These are phyloP conservation scores for Thamnophis sirtalis DNA, from an alignment of 2,113 vertebrate genomes.

Conservation along the genomic window DNA sequence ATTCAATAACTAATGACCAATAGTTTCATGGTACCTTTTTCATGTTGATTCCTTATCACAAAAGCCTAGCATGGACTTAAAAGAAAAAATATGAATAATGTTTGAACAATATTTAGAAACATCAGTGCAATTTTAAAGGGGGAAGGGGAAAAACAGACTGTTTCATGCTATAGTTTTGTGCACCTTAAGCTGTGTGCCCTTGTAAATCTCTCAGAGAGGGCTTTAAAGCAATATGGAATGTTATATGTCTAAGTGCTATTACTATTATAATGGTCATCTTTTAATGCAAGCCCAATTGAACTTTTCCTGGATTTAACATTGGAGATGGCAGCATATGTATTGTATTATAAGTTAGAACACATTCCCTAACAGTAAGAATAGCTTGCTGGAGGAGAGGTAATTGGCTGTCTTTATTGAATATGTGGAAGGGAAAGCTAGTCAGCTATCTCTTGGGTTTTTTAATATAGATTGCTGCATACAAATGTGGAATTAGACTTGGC, in stretches of 20 bases:
- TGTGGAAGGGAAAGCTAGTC: neutral
- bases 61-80: neutral
- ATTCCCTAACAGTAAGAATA: neutral
- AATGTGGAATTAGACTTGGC: neutral
- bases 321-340: neutral
- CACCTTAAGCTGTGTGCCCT: neutral
- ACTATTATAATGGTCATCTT: neutral
- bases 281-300: neutral
- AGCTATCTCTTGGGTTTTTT: neutral
- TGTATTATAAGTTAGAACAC: neutral
- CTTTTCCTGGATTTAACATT: neutral
- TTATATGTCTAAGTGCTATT: neutral
- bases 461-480: neutral
- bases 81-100: neutral
- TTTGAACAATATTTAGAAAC: neutral
- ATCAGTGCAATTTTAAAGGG: neutral
- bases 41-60: neutral
- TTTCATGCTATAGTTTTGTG: neutral
- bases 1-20: neutral
- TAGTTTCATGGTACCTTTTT: neutral
- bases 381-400: neutral
- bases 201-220: neutral
- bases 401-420: neutral
- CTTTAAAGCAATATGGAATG: neutral
- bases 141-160: neutral